Conservation (phyloP, 2,113 vertebrate species). For the Coryphaenoides rupestris region DNA sequence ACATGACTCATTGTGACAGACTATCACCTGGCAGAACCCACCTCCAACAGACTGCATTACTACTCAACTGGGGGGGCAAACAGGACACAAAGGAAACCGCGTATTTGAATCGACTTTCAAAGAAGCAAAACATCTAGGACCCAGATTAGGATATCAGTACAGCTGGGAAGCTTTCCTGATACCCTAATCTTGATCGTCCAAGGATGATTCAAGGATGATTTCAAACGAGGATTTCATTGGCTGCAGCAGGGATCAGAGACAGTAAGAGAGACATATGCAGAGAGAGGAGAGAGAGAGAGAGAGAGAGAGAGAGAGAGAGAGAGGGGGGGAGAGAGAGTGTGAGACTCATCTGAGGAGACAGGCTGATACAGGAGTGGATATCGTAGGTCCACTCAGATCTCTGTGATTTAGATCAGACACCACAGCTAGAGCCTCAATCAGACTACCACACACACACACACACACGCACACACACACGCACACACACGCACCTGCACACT, state of each 20-base stretch:
- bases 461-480: conserved; percentile 13
- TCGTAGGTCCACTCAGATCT: conserved; percentile 55
- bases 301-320: conserved; percentile 10
- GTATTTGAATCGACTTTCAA: no score
- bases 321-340: conserved; percentile 18
- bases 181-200: no score
- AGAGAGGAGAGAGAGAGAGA: conserved; percentile 9
- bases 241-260: background rate
- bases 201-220: no score
- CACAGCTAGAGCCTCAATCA: conserved; percentile 36
- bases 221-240: no score
- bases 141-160: no score
- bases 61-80: no score
- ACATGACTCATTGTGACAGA: no score
- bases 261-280: background rate
- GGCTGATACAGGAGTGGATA: conserved; percentile 38
- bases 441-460: background rate
- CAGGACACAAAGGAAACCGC: no score
- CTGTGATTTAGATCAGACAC: conserved; percentile 58
- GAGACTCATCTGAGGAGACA: background rate
- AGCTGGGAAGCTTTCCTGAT: no score
- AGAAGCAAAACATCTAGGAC: no score
- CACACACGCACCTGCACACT: background rate
- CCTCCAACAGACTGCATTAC: no score
- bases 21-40: no score